These are phyloP conservation scores for Carcharodon carcharias DNA, from an alignment of 2,797 vertebrate genomes.

Conservation along the genomic window DNA sequence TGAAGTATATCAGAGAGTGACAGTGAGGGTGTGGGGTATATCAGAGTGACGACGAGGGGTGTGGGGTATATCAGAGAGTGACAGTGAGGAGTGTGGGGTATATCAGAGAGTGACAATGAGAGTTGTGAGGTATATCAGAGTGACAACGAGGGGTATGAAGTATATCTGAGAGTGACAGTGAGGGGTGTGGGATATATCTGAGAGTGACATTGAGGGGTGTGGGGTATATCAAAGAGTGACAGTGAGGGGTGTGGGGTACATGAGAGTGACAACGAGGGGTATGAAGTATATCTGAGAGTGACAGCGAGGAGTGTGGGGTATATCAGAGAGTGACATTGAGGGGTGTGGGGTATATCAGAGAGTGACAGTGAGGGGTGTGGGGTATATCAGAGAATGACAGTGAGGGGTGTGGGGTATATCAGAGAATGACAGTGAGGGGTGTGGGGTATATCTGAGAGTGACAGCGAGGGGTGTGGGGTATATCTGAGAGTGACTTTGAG, in stretches of 20 bases:
- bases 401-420: background rate
- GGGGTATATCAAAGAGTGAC: background rate
- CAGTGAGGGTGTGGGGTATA: background rate
- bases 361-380: background rate
- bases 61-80: background rate
- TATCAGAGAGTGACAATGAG: background rate
- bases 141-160: no score
- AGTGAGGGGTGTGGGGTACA: background rate
- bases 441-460: background rate
- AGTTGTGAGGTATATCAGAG: background rate
- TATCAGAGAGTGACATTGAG: background rate
- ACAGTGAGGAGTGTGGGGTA: background rate
- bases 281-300: background rate
- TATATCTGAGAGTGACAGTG: background rate
- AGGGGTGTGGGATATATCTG: background rate
- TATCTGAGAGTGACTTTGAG: background rate
- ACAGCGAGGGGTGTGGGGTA: background rate
- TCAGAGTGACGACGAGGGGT: background rate
- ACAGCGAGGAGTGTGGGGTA: background rate
- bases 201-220: background rate
- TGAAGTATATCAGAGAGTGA: background rate
- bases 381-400: background rate
- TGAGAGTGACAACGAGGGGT: background rate
- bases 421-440: background rate
- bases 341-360: no score